Evolutionary conservation across 2,888 invertebrate genomes (phyloP), one percentile per base, ranked within the genome.

Genomic region (Elaeidobius kamerunicus): DNA sequence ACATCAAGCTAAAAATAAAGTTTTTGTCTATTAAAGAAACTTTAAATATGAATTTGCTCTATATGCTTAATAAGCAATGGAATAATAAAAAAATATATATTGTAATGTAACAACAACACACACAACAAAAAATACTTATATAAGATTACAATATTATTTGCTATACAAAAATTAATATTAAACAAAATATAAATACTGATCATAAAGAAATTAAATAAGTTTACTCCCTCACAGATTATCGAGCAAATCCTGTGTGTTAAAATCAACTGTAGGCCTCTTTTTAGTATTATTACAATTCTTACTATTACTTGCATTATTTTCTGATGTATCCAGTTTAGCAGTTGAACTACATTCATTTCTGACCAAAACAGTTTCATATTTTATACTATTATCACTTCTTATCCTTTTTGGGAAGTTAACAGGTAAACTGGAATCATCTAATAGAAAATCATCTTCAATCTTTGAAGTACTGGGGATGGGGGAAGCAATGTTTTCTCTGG

Each of bases 241-340:
- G 43, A 68, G 58, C 42, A 65, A 61, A 42, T 69, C 66, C 62
- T 70, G 69, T 14, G 69, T 68, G 50, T 60, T 61, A 53, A 65
- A 63, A 42, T 61, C 57, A 15, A 62, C 60, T 45, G 30, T 53
- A 35, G 62, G n/a, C 38, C 12, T 16, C 52, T 40, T 52, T 34
- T 19, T 60, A 56, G 28, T 58, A 46, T 11, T 42, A 19, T 32
- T 48, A 36, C 2, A 17, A 12, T 35, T 35, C 18, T 14, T 6
- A 20, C 32, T 48, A 23, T 46, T 34, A 20, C 34, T 19, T 36
- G 14, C 18, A 44, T 41, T 17, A 30, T 18, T 42, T 12, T 18
- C 23, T 40, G 18, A 15, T 35, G n/a, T 40, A 27, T 41, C 42
- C 16, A 4, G 9, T 6, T 38, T 15, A 6, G 12, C 30, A 39